Evolutionary conservation across 1,140 invertebrate species (phyloP).

Genomic region (Pseudoatta argentina): DNA sequence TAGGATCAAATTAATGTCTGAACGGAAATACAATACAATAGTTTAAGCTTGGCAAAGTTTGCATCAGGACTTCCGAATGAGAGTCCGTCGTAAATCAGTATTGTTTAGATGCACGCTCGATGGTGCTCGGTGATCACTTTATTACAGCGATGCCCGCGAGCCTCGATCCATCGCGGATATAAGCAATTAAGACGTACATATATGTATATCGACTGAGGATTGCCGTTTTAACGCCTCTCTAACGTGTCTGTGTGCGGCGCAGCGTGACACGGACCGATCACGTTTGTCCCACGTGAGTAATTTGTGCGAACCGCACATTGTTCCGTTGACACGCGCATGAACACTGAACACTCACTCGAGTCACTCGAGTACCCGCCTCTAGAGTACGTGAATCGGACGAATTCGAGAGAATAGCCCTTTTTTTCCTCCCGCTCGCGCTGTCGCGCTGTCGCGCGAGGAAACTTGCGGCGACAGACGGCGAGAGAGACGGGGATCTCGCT

Average conservation of each 20-base stretch:
- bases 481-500: background rate
- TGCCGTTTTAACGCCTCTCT: conserved; percentile 51
- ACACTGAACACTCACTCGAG: background rate
- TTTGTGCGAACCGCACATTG: conserved; percentile 2
- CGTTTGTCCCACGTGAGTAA: conserved; percentile 7
- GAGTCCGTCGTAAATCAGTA: conserved; percentile 42
- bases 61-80: conserved; percentile 47
- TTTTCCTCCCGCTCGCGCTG: background rate
- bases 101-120: background rate
- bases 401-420: background rate
- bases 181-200: conserved; percentile 60
- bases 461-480: background rate
- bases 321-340: background rate
- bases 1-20: background rate
- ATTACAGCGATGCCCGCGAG: conserved; percentile 12
- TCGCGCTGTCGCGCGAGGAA: background rate
- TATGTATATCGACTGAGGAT: background rate
- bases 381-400: background rate
- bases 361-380: no score
- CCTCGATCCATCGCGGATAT: background rate
- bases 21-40: conserved; percentile 33
- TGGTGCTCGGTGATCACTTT: background rate
- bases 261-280: background rate
- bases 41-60: conserved; percentile 44
- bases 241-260: background rate